Conservation (phyloP, 2,888 invertebrate genomes). For the Zelleria hepariella region DNA sequence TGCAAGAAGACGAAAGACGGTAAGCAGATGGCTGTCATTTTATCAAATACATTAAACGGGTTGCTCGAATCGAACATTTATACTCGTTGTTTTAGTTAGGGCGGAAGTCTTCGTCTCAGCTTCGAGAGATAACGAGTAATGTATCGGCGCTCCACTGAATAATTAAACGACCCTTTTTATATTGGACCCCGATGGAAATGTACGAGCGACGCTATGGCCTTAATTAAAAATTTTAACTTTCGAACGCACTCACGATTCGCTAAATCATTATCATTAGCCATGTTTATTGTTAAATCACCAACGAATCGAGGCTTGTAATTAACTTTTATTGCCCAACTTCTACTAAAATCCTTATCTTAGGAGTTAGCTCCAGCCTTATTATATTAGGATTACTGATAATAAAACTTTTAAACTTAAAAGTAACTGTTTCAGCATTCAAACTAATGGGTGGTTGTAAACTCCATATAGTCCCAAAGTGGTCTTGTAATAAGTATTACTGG, state of each 20-base stretch:
- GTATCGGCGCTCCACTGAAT: conserved; percentile 54
- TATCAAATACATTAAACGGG: conserved; percentile 70
- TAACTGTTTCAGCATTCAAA: background rate
- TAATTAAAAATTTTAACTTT: conserved; percentile 42
- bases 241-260: conserved; percentile 1
- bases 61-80: conserved; percentile 57
- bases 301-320: background rate
- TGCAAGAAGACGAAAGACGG: conserved; percentile 26
- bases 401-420: background rate
- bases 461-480: background rate
- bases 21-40: conserved; percentile 68
- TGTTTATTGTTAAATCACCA: conserved; percentile 3
- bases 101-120: conserved; percentile 47
- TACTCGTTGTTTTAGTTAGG: conserved; percentile 42
- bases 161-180: conserved; percentile 61
- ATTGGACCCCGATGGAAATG: conserved; percentile 31
- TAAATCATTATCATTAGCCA: background rate
- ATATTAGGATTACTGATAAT: background rate
- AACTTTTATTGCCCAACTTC: background rate
- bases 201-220: conserved; percentile 33
- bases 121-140: conserved; percentile 57
- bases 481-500: conserved; percentile 2
- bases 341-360: background rate
- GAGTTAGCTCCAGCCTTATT: background rate
- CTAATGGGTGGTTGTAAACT: background rate